Percentiles rank a stretch among this genome's conserved stretches.
These are phyloP conservation scores for Tragelaphus eurycerus DNA, from an alignment of 2,797 vertebrate species.

Conservation along the genomic window DNA sequence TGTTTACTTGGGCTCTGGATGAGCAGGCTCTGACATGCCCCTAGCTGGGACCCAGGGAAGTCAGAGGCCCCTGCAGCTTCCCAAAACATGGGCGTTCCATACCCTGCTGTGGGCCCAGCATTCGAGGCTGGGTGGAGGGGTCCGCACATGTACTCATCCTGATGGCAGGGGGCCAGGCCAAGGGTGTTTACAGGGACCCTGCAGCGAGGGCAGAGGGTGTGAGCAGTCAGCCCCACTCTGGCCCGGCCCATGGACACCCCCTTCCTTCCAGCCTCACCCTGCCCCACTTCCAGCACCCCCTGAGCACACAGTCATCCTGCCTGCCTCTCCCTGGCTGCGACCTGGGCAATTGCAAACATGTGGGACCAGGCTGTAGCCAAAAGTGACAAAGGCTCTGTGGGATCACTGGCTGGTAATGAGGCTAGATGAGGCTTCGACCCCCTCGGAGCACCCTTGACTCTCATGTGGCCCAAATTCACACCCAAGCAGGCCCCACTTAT, in stretches of 20 bases:
- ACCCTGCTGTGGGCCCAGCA: background rate
- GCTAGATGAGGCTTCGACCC: background rate
- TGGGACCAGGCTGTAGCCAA: background rate
- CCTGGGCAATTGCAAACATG: background rate
- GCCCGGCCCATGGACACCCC: background rate
- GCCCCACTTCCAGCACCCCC: background rate
- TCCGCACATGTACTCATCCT: background rate
- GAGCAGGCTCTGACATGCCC: background rate
- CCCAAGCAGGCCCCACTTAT: no score
- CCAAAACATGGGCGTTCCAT: slow-evolving; percentile 23
- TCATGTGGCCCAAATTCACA: background rate
- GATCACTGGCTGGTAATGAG: background rate
- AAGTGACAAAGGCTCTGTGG: background rate
- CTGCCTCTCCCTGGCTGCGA: background rate
- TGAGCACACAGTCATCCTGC: background rate
- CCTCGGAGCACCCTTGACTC: background rate
- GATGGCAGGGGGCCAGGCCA: background rate
- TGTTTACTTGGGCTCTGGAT: slow-evolving; percentile 10
- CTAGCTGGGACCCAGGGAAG: background rate
- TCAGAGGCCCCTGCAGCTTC: background rate
- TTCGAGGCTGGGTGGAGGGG: background rate
- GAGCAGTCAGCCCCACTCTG: background rate
- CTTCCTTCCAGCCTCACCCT: background rate
- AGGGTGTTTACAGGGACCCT: slow-evolving; percentile 9
- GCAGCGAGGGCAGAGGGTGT: background rate